phyloP scores from a whole-genome alignment of 37 sponge, comb jelly and placozoan species.

The Beroe ovata region DNA sequence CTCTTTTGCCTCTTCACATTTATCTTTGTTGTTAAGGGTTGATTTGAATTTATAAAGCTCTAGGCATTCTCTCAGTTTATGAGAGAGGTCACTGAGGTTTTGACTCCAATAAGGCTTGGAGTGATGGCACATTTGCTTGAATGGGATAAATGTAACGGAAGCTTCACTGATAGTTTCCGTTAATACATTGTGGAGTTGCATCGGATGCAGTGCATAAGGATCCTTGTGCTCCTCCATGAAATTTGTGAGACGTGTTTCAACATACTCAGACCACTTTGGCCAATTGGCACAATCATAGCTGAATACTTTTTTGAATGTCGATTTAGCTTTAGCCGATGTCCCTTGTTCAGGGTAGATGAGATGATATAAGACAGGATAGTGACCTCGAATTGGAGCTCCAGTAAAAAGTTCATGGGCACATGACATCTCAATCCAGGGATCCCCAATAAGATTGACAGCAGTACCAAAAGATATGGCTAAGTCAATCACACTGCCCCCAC shows the following conservation, averaged over 20 bases:
- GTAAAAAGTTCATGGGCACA: neutral
- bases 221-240: neutral
- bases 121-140: neutral
- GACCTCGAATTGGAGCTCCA: neutral
- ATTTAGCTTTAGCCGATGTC: neutral
- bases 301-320: neutral
- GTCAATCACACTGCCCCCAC: neutral
- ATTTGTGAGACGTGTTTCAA: neutral
- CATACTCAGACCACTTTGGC: neutral
- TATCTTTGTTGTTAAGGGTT: neutral
- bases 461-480: neutral
- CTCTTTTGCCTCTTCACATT: neutral
- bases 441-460: neutral
- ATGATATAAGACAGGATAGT: neutral
- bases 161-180: neutral
- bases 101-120: too few relatives aligned
- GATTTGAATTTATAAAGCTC: neutral
- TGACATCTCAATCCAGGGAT: neutral
- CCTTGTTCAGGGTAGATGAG: too few relatives aligned
- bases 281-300: neutral
- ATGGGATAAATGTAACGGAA: neutral
- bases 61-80: neutral
- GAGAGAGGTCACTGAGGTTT: neutral
- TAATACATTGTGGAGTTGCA: neutral
- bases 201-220: too few relatives aligned